Evolutionary conservation across 2,888 invertebrate species (phyloP).

Genomic region (Tineola bisselliella): DNA sequence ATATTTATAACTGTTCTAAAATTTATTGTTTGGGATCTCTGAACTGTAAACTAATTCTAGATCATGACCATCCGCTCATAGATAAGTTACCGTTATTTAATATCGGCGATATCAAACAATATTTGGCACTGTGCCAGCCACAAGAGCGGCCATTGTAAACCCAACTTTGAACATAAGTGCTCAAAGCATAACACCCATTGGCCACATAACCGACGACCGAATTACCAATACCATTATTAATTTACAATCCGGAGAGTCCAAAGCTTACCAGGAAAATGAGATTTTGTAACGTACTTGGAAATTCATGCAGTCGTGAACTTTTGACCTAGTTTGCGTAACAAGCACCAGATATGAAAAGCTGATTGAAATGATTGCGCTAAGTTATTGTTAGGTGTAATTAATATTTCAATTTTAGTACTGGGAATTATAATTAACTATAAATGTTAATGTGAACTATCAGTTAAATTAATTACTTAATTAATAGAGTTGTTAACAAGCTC

Average conservation of each 20-base stretch:
- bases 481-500: too few species aligned
- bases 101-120: slow-evolving; percentile 30
- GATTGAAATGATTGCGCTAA: background rate
- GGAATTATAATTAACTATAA: too few species aligned
- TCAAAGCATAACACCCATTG: background rate
- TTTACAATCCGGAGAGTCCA: background rate
- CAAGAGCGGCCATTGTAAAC: background rate
- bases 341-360: background rate
- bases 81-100: slow-evolving; percentile 55
- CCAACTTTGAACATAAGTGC: background rate
- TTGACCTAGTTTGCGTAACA: background rate
- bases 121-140: background rate
- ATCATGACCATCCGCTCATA: slow-evolving; percentile 18
- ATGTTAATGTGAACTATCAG: too few species aligned
- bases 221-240: background rate
- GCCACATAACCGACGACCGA: background rate
- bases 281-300: background rate
- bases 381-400: background rate
- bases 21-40: too few species aligned
- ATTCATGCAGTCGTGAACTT: background rate
- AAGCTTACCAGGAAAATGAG: background rate
- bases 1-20: too few species aligned
- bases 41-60: background rate
- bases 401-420: background rate
- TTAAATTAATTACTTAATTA: too few species aligned